phyloP scores from a whole-genome alignment of 2,797 vertebrate genomes.

The Acipenser ruthenus region DNA sequence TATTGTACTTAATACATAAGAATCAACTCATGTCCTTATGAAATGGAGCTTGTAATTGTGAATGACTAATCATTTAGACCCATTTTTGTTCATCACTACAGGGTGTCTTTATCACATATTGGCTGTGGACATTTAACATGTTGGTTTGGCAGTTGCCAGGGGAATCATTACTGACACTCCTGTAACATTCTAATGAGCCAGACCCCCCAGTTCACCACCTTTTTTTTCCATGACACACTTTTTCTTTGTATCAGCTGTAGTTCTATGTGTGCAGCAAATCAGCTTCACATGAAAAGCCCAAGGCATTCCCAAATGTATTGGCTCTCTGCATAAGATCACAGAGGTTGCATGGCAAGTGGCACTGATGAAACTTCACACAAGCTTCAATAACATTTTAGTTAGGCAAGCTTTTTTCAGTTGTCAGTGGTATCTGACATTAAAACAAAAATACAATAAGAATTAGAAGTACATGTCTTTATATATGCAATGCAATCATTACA shows the following conservation, averaged over 20 bases:
- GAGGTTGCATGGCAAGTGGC: neutral
- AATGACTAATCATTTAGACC: conserved; percentile 4
- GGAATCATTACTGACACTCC: conserved; percentile 8
- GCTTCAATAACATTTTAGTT: conserved; percentile 4
- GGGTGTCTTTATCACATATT: neutral
- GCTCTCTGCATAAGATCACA: neutral
- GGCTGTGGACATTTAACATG: neutral
- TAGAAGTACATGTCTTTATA: neutral
- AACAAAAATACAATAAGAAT: conserved; percentile 2
- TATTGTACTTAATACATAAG: neutral
- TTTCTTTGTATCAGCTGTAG: neutral
- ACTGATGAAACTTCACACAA: conserved; percentile 2
- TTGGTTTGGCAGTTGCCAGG: conserved; percentile 3
- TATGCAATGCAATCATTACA: neutral
- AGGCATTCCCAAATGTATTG: conserved; percentile 15
- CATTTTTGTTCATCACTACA: neutral
- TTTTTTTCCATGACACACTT: neutral
- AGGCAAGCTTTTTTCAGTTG: too few species aligned
- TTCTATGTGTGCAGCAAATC: conserved; percentile 10
- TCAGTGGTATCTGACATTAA: neutral
- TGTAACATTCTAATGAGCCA: conserved; percentile 3
- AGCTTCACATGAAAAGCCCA: conserved; percentile 3
- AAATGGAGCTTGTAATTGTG: neutral
- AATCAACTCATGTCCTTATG: neutral
- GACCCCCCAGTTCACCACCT: neutral